Base-by-base conservation (phyloP, 2,888 invertebrate species). In the Heterodera filipjevi region DNA sequence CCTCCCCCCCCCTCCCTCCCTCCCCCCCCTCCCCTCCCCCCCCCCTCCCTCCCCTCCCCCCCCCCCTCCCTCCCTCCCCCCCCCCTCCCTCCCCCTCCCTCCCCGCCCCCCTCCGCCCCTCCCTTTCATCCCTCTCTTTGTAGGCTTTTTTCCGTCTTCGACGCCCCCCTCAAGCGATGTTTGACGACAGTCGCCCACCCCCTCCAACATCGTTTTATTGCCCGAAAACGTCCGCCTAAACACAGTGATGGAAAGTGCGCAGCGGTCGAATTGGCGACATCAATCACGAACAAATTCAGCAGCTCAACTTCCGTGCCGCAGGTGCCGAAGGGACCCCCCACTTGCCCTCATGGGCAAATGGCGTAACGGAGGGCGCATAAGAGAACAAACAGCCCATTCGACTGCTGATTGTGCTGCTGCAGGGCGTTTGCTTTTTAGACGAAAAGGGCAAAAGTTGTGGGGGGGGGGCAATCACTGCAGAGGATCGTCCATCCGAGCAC, bases 221-320 rank as follows among this genome's bases (percentile, higher is more conserved):
- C 59, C 59, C n/a, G n/a, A 8, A 27, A n/a, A 5, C n/a, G 27
- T 12, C 27, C 59, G 19, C 22, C 59, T n/a, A 19, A n/a, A 22
- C 59, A n/a, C 59, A 59, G 59, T 10, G n/a, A 59, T 27, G 59
- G 59, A 59, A 59, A 59, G 27, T n/a, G 59, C 59, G 59, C n/a
- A n/a, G 59, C 27, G 59, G 59, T 27, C 27, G 59, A 59, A 59
- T 59, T 59, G 59, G 59, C 59, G 59, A n/a, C 59, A 59, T 59
- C 59, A 59, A 59, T 59, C 59, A 59, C 59, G 27, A 59, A n/a
- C n/a, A n/a, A 59, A 12, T n/a, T 27, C n/a, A n/a, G 3, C 59
- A 59, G n/a, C 59, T 59, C 53, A 53, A 59, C n/a, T 59, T 59
- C 59, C 59, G 59, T 27, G 27, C 59, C 59, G 59, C 19, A 53